Evolutionary conservation across 2,888 invertebrate genomes (phyloP).

Genomic region (Leptinotarsa rubiginosa): DNA sequence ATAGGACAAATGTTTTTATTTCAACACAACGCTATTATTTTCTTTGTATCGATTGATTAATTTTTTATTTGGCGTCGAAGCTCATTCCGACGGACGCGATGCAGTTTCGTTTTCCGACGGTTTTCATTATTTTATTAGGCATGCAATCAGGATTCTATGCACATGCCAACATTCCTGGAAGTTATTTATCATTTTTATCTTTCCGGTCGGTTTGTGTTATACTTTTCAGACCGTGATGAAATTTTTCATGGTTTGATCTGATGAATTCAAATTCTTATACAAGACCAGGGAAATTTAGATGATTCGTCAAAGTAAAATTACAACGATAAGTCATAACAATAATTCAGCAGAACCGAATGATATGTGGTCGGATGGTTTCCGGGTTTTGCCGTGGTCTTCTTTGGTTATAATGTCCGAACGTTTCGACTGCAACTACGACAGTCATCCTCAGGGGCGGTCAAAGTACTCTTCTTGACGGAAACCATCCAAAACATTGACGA

Average conservation of each 20-base stretch:
- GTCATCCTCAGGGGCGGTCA: no score
- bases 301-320: no score
- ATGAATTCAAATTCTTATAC: no score
- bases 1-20: constrained; percentile 45
- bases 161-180: constrained; percentile 43
- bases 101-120: constrained; percentile 46
- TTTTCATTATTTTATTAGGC: constrained; percentile 45
- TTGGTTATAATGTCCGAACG: no score
- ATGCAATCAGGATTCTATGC: constrained; percentile 45
- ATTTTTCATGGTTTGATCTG: neutral
- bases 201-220: constrained; percentile 40
- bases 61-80: constrained; percentile 41
- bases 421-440: no score
- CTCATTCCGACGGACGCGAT: constrained; percentile 43
- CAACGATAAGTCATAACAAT: no score
- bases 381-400: no score
- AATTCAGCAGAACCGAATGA: no score
- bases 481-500: no score
- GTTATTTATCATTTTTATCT: constrained; percentile 49
- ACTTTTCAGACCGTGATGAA: constrained; percentile 31
- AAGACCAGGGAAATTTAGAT: no score
- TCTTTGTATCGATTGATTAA: constrained; percentile 45
- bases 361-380: no score
- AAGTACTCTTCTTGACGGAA: no score
- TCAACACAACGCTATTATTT: constrained; percentile 32